Conservation (phyloP, 2,113 vertebrate species). For the Passer montanus region DNA sequence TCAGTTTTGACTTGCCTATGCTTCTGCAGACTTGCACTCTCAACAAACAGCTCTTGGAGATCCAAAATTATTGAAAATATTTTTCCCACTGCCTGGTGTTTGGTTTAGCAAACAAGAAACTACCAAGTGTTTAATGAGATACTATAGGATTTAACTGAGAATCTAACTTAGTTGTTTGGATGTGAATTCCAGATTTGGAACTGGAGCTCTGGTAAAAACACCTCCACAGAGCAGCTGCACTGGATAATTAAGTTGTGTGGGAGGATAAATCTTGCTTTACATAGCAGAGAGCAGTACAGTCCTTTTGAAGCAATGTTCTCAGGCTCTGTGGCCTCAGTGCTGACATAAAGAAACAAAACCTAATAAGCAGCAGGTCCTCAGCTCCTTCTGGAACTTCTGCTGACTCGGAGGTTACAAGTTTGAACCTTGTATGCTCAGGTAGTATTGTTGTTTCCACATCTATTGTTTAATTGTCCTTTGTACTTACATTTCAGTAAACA, state of each 20-base stretch:
- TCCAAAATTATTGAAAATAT: background rate
- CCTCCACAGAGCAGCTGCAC: background rate
- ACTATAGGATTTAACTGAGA: background rate
- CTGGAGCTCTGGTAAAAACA: background rate
- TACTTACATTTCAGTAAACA: slow-evolving; percentile 1
- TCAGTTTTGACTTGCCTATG: background rate
- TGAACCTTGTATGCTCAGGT: background rate
- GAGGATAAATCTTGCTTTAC: background rate
- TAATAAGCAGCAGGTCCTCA: background rate
- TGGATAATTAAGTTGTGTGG: background rate
- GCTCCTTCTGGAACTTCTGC: background rate
- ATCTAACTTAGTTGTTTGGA: background rate
- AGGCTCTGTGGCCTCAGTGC: background rate
- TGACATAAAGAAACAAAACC: background rate
- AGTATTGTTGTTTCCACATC: background rate
- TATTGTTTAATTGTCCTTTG: background rate
- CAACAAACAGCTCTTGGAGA: background rate
- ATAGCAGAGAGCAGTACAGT: background rate
- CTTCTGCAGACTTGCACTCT: background rate
- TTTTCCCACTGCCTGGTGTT: background rate
- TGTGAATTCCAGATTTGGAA: background rate
- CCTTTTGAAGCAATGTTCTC: background rate
- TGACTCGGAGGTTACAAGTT: background rate
- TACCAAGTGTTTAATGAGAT: background rate
- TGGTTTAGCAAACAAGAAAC: background rate